Base-by-base conservation (phyloP, 2,888 invertebrate genomes). In the Polydrusus cervinus region DNA sequence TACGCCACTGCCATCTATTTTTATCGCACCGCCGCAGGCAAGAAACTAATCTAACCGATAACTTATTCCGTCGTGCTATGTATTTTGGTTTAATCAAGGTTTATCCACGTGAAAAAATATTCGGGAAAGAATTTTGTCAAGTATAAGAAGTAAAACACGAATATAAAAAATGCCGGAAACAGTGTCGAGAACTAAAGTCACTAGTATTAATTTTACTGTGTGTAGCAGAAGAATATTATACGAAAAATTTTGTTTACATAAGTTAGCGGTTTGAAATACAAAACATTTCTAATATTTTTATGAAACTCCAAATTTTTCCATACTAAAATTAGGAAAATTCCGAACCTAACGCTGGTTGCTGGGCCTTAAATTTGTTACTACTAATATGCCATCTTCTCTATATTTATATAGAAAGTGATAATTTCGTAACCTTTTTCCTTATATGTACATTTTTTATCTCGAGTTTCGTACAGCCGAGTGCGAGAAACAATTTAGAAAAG, bases 131-230 rank as follows among this genome's bases (percentile, higher is more conserved):
- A 43, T 43, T 43, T 43, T n/a, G 43, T 43, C 43, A 43, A 43
- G 43, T 43, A 43, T 3, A n/a, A 6, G n/a, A 49, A 16, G 18
- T 18, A 3, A 9, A 16, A 49, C 49, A 13, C 25, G 13, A 55
- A 30, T 20, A n/a, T 5, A 30, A 55, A 60, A 49, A 60, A 70
- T 57, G 40, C 40, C 18, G 34, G 70, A 49, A 57, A 51, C 69
- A 14, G 38, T 49, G 49, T 61, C 25, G 60, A 61, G 62, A 64
- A 53, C 51, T 38, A 71, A 71, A 34, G 70, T 70, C 62, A 71
- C 62, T 40, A 43, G 51, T 71, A 71, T 71, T 40, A 62, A 71
- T 71, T 62, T 62, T 66, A 20, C 62, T 62, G 51, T 7, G 30
- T 30, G 7, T 34, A 34, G 34, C 34, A 6, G 10, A 34, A 34